Evolutionary conservation across 2,113 vertebrate genomes (phyloP).

Genomic region (Perccottus glenii): DNA sequence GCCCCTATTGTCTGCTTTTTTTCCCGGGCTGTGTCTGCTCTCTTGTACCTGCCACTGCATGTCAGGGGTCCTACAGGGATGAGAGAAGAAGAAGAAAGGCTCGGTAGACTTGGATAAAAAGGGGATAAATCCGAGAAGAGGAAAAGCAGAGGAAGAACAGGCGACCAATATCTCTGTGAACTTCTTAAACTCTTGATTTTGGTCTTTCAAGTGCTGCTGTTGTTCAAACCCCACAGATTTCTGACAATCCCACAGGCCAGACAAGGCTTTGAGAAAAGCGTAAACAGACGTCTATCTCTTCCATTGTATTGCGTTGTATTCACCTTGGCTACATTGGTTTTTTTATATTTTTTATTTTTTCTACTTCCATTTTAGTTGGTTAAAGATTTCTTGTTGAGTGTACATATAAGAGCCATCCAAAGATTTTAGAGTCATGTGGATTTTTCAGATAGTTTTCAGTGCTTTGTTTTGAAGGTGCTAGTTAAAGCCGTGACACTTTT

Average conservation of each 20-base stretch:
- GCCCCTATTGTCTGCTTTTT: slow-evolving; percentile 4
- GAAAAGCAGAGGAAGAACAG: slow-evolving; percentile 34
- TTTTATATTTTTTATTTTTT: not conserved
- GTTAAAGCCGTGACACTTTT: too few relatives aligned
- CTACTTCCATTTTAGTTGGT: not conserved
- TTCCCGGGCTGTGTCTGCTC: slow-evolving; percentile 31
- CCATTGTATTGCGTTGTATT: slow-evolving; percentile 4
- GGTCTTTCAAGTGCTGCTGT: slow-evolving; percentile 58
- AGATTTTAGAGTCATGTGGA: too few relatives aligned
- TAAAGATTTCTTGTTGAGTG: too few relatives aligned
- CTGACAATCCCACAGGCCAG: slow-evolving; percentile 45
- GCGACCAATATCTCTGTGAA: slow-evolving; percentile 52
- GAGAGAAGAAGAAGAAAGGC: slow-evolving; percentile 42
- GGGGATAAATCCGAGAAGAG: slow-evolving; percentile 17
- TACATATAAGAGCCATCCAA: too few relatives aligned
- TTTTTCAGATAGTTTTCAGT: too few relatives aligned
- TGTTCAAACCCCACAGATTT: slow-evolving; percentile 44
- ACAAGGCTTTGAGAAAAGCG: slow-evolving; percentile 31
- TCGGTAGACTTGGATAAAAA: slow-evolving; percentile 20
- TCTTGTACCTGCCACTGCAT: slow-evolving; percentile 54
- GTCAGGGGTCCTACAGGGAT: slow-evolving; percentile 40
- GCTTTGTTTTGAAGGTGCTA: too few relatives aligned
- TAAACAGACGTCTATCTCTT: slow-evolving; percentile 26
- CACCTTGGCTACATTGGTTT: not conserved
- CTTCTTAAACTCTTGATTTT: slow-evolving; percentile 61